Evolutionary conservation across 2,113 vertebrate genomes (phyloP), one percentile per base, ranked within the genome.

Genomic region (Brachyhypopomus gauderio): DNA sequence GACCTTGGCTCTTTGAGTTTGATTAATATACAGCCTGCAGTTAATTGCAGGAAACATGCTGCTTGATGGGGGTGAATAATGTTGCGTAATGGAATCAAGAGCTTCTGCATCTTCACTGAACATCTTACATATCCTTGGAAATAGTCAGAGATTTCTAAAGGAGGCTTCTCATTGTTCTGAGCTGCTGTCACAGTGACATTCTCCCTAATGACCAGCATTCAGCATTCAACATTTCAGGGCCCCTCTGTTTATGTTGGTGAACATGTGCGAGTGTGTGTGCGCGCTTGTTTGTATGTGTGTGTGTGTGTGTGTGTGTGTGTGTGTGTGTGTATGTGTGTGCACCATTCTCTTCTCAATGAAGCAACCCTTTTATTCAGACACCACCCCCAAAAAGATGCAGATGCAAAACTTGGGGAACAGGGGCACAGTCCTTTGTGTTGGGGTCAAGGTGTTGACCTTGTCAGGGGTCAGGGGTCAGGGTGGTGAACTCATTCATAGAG

Each of bases 401-500:
- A 75, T 41, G 48, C 75, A 52, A 76, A 56, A 52, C 22, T 20
- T 45, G 59, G 63, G 16, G 64, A 25, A 62, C 41, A 76, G 69
- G 70, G 73, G 60, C 63, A 69, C 63, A 73, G 59, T 74, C 77
- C 76, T 41, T 83, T 81, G 69, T 78, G 70, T 30, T 72, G 66
- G 66, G 75, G 84, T 87, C 75, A 83, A 55, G 72, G 22, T 55
- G 25, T 22, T 67, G 75, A 77, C 78, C 75, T 60, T 75, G 78
- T 76, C 34, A 20, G 27, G 78, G 72, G 78, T 76, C 34, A 20
- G 27, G 78, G 72, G 83, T 81, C 48, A 81, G 79, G 45, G 60
- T 78, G 71, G 63, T 82, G 83, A 82, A 82, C 84, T 69, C n/a
- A 77, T 74, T 27, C 77, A 75, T 55, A 82, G 77, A 82, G 59